phyloP scores from a whole-genome alignment of 2,113 vertebrate species.

The Struthidea cinerea region DNA sequence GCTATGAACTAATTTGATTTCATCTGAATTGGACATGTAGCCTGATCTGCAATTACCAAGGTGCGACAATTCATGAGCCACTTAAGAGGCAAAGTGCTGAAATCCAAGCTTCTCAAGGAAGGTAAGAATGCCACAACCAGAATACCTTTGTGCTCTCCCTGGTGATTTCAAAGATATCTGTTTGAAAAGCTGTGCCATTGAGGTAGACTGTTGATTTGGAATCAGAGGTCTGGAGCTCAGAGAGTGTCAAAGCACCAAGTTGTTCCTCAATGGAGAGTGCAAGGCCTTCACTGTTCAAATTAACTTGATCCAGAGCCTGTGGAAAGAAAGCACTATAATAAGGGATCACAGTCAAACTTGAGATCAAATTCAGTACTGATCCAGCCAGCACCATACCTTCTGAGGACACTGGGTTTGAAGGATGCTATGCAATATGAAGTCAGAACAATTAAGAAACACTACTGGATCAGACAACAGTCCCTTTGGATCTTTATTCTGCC shows the following conservation, averaged over 20 bases:
- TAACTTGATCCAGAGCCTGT: conserved; percentile 81
- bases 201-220: conserved; percentile 77
- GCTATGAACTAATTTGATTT: background rate
- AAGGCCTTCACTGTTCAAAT: conserved; percentile 84
- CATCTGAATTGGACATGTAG: background rate
- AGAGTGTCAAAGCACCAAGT: conserved; percentile 83
- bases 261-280: conserved; percentile 89
- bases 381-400: background rate
- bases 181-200: conserved; percentile 80
- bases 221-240: conserved; percentile 69
- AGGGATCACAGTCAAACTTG: background rate
- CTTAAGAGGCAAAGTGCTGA: background rate
- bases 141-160: conserved; percentile 87
- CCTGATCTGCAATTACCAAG: background rate
- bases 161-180: conserved; percentile 79
- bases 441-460: background rate
- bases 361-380: background rate
- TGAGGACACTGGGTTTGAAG: background rate
- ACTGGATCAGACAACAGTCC: background rate
- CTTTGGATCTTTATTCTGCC: background rate
- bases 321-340: background rate
- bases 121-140: background rate
- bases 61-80: background rate
- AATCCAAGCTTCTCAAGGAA: background rate
- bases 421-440: background rate